phyloP scores from a whole-genome alignment of 2,888 invertebrate species.

The Gymnoscelis rufifasciata region DNA sequence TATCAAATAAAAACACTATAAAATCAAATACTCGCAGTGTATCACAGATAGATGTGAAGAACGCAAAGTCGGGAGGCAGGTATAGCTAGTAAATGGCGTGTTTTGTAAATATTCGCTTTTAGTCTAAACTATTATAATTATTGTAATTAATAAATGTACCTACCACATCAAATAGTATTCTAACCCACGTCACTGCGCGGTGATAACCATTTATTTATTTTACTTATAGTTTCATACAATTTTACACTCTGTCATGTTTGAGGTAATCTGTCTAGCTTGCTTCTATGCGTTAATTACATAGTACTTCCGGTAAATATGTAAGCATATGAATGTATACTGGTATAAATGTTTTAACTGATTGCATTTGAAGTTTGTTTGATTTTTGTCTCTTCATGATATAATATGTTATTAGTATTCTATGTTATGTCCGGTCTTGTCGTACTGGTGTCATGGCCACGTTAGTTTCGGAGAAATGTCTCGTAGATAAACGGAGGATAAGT shows the following conservation, averaged over 20 bases:
- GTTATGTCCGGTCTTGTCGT: no score
- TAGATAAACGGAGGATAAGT: no score
- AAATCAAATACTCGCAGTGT: not conserved
- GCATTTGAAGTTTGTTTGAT: no score
- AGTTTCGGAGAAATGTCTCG: no score
- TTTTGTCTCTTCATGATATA: no score
- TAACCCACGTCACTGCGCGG: slow-evolving; percentile 26
- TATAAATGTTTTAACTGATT: no score
- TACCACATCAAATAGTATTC: slow-evolving; percentile 31
- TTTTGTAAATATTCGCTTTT: slow-evolving; percentile 73
- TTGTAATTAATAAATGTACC: slow-evolving; percentile 40
- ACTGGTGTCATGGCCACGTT: no score
- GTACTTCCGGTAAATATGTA: not conserved
- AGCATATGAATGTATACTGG: no score
- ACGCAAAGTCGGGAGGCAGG: slow-evolving; percentile 54
- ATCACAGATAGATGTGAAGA: slow-evolving; percentile 19
- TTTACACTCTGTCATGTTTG: slow-evolving; percentile 14
- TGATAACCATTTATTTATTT: slow-evolving; percentile 29
- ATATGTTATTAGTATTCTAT: no score
- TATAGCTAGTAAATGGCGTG: slow-evolving; percentile 62
- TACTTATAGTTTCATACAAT: slow-evolving; percentile 18
- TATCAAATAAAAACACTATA: no score
- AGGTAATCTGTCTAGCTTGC: slow-evolving; percentile 12
- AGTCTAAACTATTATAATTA: slow-evolving; percentile 54
- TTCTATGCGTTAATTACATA: slow-evolving; percentile 5